Percentiles rank a stretch among this genome's conserved stretches.
Conservation (phyloP, 2,888 invertebrate genomes). For the Andrena bucephala region DNA sequence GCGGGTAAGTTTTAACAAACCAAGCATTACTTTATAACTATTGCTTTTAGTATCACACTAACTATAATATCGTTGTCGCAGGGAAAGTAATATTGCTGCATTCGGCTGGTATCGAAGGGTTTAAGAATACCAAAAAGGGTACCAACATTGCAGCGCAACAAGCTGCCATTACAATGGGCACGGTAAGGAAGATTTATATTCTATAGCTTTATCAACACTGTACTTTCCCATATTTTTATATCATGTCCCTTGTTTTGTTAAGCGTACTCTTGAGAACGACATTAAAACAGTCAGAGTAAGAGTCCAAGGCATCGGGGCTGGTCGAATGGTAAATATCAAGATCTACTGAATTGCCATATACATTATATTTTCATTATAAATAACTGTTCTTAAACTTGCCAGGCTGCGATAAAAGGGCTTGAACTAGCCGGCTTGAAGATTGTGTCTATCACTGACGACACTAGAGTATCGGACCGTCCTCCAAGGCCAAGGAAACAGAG, state of each 20-base stretch:
- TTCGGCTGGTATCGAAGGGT: slow-evolving; percentile 94
- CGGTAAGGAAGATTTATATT: slow-evolving; percentile 86
- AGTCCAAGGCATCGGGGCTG: slow-evolving; percentile 94
- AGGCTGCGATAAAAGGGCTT: slow-evolving; percentile 97
- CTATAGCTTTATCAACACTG: not conserved
- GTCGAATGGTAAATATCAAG: slow-evolving; percentile 91
- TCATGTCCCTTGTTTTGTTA: not conserved
- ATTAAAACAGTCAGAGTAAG: slow-evolving; percentile 91
- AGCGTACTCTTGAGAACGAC: slow-evolving; percentile 88
- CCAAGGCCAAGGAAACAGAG: slow-evolving; percentile 94
- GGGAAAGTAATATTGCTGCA: slow-evolving; percentile 16
- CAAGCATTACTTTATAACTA: not conserved
- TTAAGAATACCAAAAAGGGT: slow-evolving; percentile 97
- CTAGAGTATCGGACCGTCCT: slow-evolving; percentile 93
- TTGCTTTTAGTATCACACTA: no score
- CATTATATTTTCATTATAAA: slow-evolving; percentile 15
- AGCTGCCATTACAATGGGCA: slow-evolving; percentile 92
- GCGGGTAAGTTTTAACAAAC: slow-evolving; percentile 86
- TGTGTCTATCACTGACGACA: slow-evolving; percentile 96
- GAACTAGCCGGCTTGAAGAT: slow-evolving; percentile 96
- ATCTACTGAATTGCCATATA: not conserved
- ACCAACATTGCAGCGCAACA: slow-evolving; percentile 99
- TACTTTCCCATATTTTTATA: slow-evolving; percentile 7
- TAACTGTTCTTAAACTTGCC: slow-evolving; percentile 78
- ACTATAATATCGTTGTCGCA: slow-evolving; percentile 13